Evolutionary conservation across 2,113 vertebrate genomes (phyloP), one percentile per base, ranked within the genome.

Genomic region (Oreotrochilus melanogaster): DNA sequence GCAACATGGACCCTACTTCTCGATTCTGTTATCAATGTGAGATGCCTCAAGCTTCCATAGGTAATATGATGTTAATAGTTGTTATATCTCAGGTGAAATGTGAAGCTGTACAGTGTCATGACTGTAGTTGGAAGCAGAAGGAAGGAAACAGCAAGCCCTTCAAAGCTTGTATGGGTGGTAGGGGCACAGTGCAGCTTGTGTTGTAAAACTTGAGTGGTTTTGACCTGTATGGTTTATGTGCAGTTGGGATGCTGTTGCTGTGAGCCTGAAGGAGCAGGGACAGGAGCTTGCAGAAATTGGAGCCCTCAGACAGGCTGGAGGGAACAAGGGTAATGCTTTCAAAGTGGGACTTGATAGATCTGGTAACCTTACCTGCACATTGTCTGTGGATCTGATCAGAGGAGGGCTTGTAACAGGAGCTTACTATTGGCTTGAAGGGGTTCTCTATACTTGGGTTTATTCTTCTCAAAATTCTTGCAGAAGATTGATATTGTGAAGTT

Each of bases 291-390:
- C 16, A 27, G 43, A 39, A 67, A 15, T 4, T n/a, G 1, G 14
- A 61, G 35, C 31, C n/a, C 14, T 61, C 0, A 1, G 25, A 6
- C 10, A 11, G n/a, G 12, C 65, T n/a, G n/a, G 45, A 53, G 28
- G 5, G 7, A 62, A 1, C 23, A 11, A 53, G 14, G n/a, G 16
- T 1, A 25, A 23, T 0, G 1, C n/a, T 58, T 73, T 19, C 4
- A 17, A 48, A 27, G 39, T 7, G 2, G 33, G 9, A 33, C 54
- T 56, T 14, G 43, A 4, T 10, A 48, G 37, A 27, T 35, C 42
- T 53, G 42, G 33, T 75, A 69, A 9, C 15, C 8, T 62, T 58
- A 25, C 24, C 27, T 54, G 35, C 30, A 5, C 74, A 47, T 47
- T 33, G n/a, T 45, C 58, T 42, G 5, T 37, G 45, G 11, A 37